These are phyloP conservation scores for Fragum sueziense DNA, from an alignment of 2,888 invertebrate genomes.

Conservation along the genomic window DNA sequence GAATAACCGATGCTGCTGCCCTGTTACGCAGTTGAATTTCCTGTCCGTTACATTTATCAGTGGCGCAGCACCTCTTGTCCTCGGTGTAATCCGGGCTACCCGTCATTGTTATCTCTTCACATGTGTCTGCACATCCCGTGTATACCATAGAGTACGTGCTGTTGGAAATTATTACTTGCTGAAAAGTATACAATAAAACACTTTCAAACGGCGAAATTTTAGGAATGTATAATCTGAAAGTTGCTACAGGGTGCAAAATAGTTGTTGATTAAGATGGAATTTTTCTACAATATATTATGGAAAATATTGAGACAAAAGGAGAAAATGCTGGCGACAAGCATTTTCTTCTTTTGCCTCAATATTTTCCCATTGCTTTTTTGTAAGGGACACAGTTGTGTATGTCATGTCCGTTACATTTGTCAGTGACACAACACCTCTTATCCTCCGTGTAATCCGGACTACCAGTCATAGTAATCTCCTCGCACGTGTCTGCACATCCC, in stretches of 20 bases:
- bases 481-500: background rate
- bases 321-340: background rate
- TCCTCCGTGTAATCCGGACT: background rate
- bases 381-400: too few species aligned
- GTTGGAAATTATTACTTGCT: background rate
- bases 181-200: background rate
- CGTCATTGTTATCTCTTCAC: background rate
- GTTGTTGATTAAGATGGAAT: too few species aligned
- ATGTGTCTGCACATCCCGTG: background rate
- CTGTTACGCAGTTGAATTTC: too few species aligned
- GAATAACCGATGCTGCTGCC: too few species aligned
- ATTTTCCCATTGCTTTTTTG: too few species aligned
- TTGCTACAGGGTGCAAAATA: too few species aligned
- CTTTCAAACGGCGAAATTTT: too few species aligned
- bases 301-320: too few species aligned
- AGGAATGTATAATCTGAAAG: too few species aligned
- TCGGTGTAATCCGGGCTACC: background rate
- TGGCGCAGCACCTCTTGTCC: background rate
- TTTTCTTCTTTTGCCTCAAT: too few species aligned
- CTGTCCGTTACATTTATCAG: background rate
- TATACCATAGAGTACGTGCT: background rate
- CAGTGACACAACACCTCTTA: background rate
- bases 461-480: background rate
- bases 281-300: too few species aligned
- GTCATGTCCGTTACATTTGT: background rate